Base-by-base conservation (phyloP, 2,797 vertebrate species). In the Percopsis omiscomaycus region DNA sequence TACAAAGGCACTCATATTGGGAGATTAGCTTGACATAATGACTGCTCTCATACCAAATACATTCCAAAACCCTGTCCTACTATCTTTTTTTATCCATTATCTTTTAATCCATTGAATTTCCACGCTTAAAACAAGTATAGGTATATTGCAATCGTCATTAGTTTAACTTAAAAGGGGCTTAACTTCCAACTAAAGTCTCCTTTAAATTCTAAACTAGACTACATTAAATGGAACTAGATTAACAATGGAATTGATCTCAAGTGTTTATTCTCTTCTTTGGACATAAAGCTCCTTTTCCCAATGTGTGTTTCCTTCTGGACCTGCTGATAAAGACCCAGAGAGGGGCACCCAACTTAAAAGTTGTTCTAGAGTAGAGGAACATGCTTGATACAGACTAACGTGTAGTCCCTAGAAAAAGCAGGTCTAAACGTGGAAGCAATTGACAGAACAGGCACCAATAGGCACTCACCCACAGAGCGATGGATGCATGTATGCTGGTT, bases 401-500 rank as follows among this genome's bases (percentile, higher is more conserved):
- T 30, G 11, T 44, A 15, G 11, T 30, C 1, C 1, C 28, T 50
- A 50, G 37, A 2, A 29, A 15, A 59, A 29, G 47, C 5, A 45
- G 55, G 37, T 29, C 11, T 6, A 4, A 2, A 8, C 2, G 22
- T 1, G 50, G 37, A 44, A 32, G 10, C 22, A 64, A 48, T 1
- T 16, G 53, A 56, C 48, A 62, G 16, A 55, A 56, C 6, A 57
- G 66, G 53, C 28, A 53, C 15, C 52, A 9, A 4, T 63, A 2
- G 59, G 12, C 61, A 90, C 93, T 87, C 93, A 99, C 98, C 97
- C 92, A 95, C 94, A 1, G 94, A 96, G 74, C 94, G 96, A 75
- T 98, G 98, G 88, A 99, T 99, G 84, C 98, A 99, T 0, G 96
- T 99, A 83, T 99, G 97, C 89, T 99, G 98, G 86, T 99, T 98